Conservation (phyloP, 2,888 invertebrate genomes). For the Tanypteryx hageni region DNA sequence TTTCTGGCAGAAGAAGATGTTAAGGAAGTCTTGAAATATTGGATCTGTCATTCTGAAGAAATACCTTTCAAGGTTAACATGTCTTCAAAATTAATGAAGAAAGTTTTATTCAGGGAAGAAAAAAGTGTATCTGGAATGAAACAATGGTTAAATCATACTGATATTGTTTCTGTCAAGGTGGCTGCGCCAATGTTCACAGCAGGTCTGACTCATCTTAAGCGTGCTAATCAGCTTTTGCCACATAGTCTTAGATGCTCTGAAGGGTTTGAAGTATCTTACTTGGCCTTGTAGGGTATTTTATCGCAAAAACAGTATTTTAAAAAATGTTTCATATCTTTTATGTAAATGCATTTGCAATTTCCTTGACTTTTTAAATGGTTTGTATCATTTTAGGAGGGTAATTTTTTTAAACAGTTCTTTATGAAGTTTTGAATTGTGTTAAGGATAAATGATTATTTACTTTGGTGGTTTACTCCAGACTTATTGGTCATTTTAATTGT, state of each 20-base stretch:
- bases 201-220: conserved; percentile 78
- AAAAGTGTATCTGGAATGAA: conserved; percentile 76
- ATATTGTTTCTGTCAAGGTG: conserved; percentile 77
- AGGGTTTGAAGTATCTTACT: conserved; percentile 80
- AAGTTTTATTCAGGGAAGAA: conserved; percentile 78
- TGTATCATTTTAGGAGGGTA: too few relatives aligned
- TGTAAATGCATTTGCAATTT: too few relatives aligned
- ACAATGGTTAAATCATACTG: conserved; percentile 78
- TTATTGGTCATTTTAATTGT: too few relatives aligned
- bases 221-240: conserved; percentile 79
- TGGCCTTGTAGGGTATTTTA: conserved; percentile 71
- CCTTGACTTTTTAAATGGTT: too few relatives aligned
- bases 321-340: too few relatives aligned
- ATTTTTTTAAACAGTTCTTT: too few relatives aligned
- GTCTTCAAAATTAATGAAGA: conserved; percentile 77
- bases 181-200: conserved; percentile 79
- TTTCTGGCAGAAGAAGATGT: conserved; percentile 72
- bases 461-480: too few relatives aligned
- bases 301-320: too few relatives aligned
- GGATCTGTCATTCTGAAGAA: not conserved
- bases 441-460: too few relatives aligned
- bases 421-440: too few relatives aligned
- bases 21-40: conserved; percentile 70
- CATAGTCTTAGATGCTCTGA: conserved; percentile 78
- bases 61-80: not conserved